These are phyloP conservation scores for Dryomyza anilis DNA, from an alignment of 2,888 invertebrate genomes.

Conservation along the genomic window DNA sequence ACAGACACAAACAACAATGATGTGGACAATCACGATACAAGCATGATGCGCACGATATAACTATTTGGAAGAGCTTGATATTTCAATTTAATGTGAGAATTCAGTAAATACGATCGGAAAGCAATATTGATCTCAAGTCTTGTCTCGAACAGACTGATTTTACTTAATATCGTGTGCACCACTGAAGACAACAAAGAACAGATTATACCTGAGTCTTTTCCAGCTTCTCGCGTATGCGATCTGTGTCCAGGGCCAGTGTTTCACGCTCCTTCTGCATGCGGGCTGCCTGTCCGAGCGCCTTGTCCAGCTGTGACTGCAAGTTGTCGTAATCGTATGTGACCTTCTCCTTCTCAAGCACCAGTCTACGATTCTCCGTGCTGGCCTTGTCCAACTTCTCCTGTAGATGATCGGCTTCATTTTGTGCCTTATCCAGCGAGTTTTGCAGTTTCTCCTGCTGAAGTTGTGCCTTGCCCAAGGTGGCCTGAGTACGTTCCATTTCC, in stretches of 20 bases:
- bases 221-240: conserved; percentile 84
- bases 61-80: no score
- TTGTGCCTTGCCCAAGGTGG: conserved; percentile 88
- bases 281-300: conserved; percentile 83
- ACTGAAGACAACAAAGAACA: not conserved
- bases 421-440: conserved; percentile 84
- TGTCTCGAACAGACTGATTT: no score
- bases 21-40: no score
- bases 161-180: not conserved
- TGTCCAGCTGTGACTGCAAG: conserved; percentile 88
- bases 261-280: conserved; percentile 90
- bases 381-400: conserved; percentile 87
- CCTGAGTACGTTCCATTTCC: conserved; percentile 86
- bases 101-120: no score
- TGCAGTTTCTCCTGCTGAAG: conserved; percentile 90
- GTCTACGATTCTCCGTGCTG: conserved; percentile 77
- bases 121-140: no score
- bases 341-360: conserved; percentile 84
- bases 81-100: no score
- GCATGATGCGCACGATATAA: no score
- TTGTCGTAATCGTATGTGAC: conserved; percentile 89
- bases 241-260: conserved; percentile 80
- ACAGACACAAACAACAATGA: conserved; percentile 40
- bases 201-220: conserved; percentile 81
- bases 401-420: conserved; percentile 87